These are phyloP conservation scores for Balaenoptera acutorostrata DNA, from an alignment of 2,113 vertebrate species.

Conservation along the genomic window DNA sequence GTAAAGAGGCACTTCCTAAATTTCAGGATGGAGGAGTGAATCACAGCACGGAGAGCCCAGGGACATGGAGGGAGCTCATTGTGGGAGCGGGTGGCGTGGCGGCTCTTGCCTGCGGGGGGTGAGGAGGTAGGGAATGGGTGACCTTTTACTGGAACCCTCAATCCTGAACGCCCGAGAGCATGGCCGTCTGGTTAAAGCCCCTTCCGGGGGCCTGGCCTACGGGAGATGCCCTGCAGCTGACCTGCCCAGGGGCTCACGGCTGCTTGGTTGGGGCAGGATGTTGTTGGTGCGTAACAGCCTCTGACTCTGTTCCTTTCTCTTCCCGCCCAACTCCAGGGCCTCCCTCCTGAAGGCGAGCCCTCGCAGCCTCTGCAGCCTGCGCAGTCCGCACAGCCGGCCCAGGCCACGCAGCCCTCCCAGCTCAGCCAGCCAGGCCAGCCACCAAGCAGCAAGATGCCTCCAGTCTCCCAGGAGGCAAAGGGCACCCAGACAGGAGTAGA, in stretches of 20 bases:
- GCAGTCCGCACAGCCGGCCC: conserved; percentile 24
- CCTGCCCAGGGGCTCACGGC: neutral
- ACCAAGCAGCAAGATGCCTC: conserved; percentile 86
- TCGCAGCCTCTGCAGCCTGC: neutral
- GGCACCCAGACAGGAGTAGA: conserved; percentile 77
- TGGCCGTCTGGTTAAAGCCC: neutral
- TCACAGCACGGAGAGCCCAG: neutral
- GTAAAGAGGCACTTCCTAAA: neutral
- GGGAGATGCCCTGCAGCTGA: neutral
- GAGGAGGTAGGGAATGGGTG: neutral
- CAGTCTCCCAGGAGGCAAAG: conserved; percentile 89
- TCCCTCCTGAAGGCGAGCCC: conserved; percentile 83
- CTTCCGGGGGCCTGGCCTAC: neutral
- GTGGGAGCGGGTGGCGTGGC: neutral
- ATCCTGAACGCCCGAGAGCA: neutral
- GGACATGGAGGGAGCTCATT: fast-evolving
- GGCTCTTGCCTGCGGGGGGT: neutral
- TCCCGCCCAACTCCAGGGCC: conserved; percentile 74
- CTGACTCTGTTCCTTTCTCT: neutral
- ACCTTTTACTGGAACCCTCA: neutral
- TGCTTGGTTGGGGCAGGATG: fast-evolving
- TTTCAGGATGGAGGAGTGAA: neutral
- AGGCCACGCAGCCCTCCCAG: conserved; percentile 1
- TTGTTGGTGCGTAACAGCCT: neutral
- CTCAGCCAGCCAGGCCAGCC: conserved; percentile 78